Evolutionary conservation across 1,140 invertebrate genomes (phyloP), one percentile per base, ranked within the genome.

Genomic region (Drosophila orosa): DNA sequence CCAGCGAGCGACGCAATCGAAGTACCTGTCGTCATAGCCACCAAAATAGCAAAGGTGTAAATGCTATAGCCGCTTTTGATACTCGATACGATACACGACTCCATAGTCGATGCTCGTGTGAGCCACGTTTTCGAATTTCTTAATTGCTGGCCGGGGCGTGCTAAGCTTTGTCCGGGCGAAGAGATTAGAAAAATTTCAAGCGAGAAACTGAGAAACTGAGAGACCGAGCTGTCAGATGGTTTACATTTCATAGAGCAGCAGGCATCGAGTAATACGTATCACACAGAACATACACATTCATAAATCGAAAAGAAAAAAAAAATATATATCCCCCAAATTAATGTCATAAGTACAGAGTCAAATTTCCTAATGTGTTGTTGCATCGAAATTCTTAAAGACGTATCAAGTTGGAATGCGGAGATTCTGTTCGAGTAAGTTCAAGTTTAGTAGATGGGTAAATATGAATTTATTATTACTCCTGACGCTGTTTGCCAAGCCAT

Each of bases 31-130:
- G 75, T 80, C 78, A 80, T 57, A 76, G 65, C 57, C 42, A 60
- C 74, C 55, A 67, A 84, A 79, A 83, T 84, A 83, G 80, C 54
- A 55, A 66, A 71, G 44, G 63, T 69, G 80, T 78, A 67, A 78
- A 74, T 79, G 55, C 68, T 56, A 56, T 60, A 78, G 55, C 39
- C 55, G 27, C 54, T 42, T 76, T 76, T 77, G 74, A 55, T 76
- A 76, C 67, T 74, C 50, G 19, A 50, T 50, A 29, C 17, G 39
- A 42, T 10, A 5, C 24, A 5, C 19, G 29, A 24, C 17, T 12
- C 42, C 42, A 29, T 12, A 50, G 47, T 74, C 24, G 63, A 27
- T n/a, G n/a, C n/a, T n/a, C n/a, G n/a, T n/a, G n/a, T n/a, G n/a
- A 69, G 63, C 31, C 60, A 78, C 75, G 50, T 79, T 87, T 85